Conservation (phyloP, 2,113 vertebrate genomes). For the Albula goreensis region DNA sequence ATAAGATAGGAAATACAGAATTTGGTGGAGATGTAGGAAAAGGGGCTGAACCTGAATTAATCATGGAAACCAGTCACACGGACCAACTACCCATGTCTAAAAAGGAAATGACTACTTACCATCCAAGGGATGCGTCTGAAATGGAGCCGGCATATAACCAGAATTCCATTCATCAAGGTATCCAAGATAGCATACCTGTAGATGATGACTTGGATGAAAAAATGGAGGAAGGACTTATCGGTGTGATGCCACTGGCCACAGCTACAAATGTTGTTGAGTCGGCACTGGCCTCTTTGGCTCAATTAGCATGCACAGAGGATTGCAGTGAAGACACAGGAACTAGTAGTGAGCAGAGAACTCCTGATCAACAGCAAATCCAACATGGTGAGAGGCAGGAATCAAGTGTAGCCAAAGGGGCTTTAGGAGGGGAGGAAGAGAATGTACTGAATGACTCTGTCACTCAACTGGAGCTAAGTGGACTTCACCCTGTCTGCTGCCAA, state of each 20-base stretch:
- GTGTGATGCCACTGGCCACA: background rate
- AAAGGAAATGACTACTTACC: constrained; percentile 36
- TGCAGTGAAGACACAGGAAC: background rate
- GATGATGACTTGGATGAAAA: background rate
- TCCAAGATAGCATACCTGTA: background rate
- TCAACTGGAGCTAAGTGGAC: constrained; percentile 27
- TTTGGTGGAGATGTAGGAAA: constrained; percentile 54
- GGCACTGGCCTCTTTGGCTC: background rate
- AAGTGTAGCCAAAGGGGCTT: background rate
- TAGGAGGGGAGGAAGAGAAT: background rate
- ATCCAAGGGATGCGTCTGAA: background rate
- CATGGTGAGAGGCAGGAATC: background rate
- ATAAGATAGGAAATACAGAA: constrained; percentile 53
- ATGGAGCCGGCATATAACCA: background rate
- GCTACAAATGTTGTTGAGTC: background rate
- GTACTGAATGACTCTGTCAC: constrained; percentile 18
- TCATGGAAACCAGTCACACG: constrained; percentile 70
- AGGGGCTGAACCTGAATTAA: constrained; percentile 48
- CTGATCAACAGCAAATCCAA: background rate
- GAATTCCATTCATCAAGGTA: background rate
- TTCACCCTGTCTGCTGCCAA: background rate
- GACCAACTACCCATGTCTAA: constrained; percentile 50
- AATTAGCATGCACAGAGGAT: background rate
- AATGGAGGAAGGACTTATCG: background rate
- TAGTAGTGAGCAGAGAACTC: background rate